Base-by-base conservation (phyloP, 1,140 invertebrate genomes). In the Physella acuta region DNA sequence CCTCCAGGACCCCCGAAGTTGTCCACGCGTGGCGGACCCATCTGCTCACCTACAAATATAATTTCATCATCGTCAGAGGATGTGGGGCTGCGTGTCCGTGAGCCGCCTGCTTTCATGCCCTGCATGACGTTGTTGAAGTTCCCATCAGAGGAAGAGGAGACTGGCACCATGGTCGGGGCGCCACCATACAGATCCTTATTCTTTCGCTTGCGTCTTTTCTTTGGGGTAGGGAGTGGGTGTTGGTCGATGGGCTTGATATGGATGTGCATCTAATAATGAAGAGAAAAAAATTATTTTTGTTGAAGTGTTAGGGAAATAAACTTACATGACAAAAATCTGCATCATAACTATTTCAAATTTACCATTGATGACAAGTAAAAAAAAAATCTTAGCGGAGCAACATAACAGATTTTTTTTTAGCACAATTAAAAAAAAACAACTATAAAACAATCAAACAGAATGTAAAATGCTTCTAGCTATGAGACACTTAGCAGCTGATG, bases 261-360 rank as follows among this genome's bases (percentile, higher is more conserved):
- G 24, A 78, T 66, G 61, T 78, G 77, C 75, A 76, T 78, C 77
- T 78, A 63, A 58, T 55, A 72, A n/a, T 36, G 66, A 61, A 71
- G 1, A 51, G 17, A n/a, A n/a, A n/a, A n/a, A n/a, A n/a, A n/a
- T n/a, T n/a, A n/a, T n/a, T n/a, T n/a, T n/a, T n/a, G n/a, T n/a
- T n/a, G n/a, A n/a, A n/a, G n/a, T n/a, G n/a, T n/a, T n/a, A n/a
- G n/a, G n/a, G n/a, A n/a, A n/a, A n/a, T n/a, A n/a, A n/a, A n/a
- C n/a, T n/a, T n/a, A n/a, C n/a, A n/a, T n/a, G n/a, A n/a, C n/a
- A n/a, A n/a, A n/a, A n/a, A n/a, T n/a, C n/a, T n/a, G n/a, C n/a
- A n/a, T n/a, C n/a, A n/a, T n/a, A n/a, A n/a, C n/a, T n/a, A n/a
- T n/a, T n/a, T n/a, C n/a, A n/a, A n/a, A n/a, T n/a, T n/a, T n/a